A percentile compares a stretch with the other conserved stretches of the same genome.
These are phyloP conservation scores for Sminthurinus signatus DNA, from an alignment of 1,140 invertebrate species.

Conservation along the genomic window DNA sequence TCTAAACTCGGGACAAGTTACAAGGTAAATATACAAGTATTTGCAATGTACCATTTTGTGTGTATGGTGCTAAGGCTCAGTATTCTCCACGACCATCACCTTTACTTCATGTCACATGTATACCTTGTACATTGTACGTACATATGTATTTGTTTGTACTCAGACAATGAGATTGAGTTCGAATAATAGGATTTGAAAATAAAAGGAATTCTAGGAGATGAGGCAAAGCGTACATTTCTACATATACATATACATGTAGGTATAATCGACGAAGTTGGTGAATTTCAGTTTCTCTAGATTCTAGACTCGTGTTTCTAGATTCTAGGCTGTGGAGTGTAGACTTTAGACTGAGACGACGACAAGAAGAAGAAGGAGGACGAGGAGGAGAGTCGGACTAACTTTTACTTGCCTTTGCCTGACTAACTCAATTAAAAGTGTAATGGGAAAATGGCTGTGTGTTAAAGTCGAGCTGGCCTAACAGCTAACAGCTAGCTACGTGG, in stretches of 20 bases:
- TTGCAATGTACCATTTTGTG: no score
- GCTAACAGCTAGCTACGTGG: conserved; percentile 5
- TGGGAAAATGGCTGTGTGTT: conserved; percentile 36
- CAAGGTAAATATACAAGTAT: no score
- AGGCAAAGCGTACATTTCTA: conserved; percentile 19
- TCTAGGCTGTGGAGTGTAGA: no score
- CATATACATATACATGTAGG: no score
- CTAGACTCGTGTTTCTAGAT: conserved; percentile 11
- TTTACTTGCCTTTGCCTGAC: conserved; percentile 33
- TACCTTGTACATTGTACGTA: no score
- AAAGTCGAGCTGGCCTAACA: background rate
- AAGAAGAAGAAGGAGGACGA: background rate
- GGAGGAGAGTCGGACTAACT: conserved; percentile 4
- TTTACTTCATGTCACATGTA: no score
- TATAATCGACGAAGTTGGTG: conserved; percentile 30
- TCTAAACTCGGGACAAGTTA: no score
- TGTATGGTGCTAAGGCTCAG: no score
- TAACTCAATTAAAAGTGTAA: conserved; percentile 40
- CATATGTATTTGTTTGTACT: no score
- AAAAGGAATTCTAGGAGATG: conserved; percentile 6
- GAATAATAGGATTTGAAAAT: conserved; percentile 6
- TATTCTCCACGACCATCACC: no score
- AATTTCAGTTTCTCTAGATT: background rate
- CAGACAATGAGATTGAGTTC: no score
- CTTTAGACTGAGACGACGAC: no score